These are phyloP conservation scores for Ips typographus DNA, from an alignment of 1,140 invertebrate genomes.

Conservation along the genomic window DNA sequence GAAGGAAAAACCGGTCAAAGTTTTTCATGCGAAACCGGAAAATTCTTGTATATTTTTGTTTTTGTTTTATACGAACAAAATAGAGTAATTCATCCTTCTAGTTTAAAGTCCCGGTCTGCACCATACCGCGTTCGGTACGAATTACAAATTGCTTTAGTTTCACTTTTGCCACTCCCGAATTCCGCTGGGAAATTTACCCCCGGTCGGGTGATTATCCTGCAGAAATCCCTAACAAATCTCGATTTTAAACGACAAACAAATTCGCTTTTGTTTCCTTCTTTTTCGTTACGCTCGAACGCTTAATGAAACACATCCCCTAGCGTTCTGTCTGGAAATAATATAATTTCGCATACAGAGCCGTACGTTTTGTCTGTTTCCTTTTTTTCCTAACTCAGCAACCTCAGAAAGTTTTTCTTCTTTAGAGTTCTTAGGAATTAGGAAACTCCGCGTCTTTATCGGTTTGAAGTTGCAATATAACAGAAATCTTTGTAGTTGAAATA, in stretches of 20 bases:
- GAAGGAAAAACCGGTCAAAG: not conserved
- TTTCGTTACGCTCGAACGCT: not conserved
- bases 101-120: conserved; percentile 19
- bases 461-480: too few relatives aligned
- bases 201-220: conserved; percentile 23
- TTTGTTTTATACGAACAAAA: too few relatives aligned
- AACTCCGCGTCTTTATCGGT: too few relatives aligned
- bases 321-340: too few relatives aligned
- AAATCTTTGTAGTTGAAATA: too few relatives aligned
- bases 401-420: too few relatives aligned
- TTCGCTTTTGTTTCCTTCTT: conserved; percentile 7
- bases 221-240: conserved; percentile 31
- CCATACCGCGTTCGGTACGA: conserved; percentile 9
- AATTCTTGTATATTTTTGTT: not conserved
- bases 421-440: too few relatives aligned
- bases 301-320: conserved; percentile 6
- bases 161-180: conserved; percentile 26
- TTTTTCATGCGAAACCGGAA: not conserved
- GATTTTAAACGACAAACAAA: conserved; percentile 29
- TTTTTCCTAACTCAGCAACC: too few relatives aligned
- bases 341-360: too few relatives aligned
- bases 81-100: not conserved
- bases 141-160: conserved; percentile 31
- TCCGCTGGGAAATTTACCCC: conserved; percentile 26
- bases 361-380: too few relatives aligned